Evolutionary conservation across 2,113 vertebrate species (phyloP), one percentile per base, ranked within the genome.

Genomic region (Micronycteris hirsuta): DNA sequence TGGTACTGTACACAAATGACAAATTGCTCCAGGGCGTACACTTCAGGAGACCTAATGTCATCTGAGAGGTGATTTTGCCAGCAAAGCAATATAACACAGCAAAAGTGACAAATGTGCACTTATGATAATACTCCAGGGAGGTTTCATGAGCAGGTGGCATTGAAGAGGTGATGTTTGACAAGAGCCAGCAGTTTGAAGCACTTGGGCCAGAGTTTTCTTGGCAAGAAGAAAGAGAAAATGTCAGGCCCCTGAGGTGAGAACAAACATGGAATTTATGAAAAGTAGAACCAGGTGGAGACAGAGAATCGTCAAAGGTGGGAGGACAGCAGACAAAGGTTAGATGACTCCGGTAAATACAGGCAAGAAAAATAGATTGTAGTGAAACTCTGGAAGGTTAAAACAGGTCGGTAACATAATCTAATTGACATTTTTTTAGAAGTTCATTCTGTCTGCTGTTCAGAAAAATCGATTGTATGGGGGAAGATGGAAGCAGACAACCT

Each of bases 341-440:
- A 22, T 31, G n/a, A 58, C 41, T 80, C 54, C 26, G 36, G 52
- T 70, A 58, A 68, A 54, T 17, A 38, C 13, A 47, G 19, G 52
- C 26, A 58, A 93, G 56, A 26, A 65, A 94, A 93, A 89, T 47
- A 22, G 17, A 91, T 82, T 92, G 85, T 61, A 49, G 73, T 82
- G 77, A 41, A 73, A 90, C 9, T 86, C n/a, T 65, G 2, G 31
- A 76, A 95, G 52, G 65, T 93, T 82, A 85, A 84, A 86, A 52
- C 31, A 82, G 71, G 24, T 90, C 86, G 76, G 13, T 41, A 43
- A 54, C 65, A 85, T 84, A 58, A 83, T 84, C 26, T 88, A 88
- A 94, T 22, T 65, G 84, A n/a, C 86, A 88, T 93, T 97, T 97
- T 97, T 97, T 85, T 74, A 16, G 86, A 97, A 86, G 65, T 96